Evolutionary conservation across 2,113 vertebrate species (phyloP).

Genomic region (Arothron firmamentum): DNA sequence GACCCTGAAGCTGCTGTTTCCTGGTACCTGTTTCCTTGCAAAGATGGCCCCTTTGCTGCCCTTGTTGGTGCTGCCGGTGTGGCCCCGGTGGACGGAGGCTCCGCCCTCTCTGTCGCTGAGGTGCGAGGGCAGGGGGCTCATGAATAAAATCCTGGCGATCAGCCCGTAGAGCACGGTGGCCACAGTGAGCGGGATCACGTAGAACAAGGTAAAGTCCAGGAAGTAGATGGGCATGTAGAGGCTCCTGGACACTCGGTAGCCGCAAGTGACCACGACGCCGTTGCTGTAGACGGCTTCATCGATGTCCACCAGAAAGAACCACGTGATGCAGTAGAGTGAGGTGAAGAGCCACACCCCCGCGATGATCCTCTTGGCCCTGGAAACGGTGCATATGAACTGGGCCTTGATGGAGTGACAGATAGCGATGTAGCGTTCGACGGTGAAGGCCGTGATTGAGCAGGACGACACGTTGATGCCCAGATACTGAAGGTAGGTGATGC

Average conservation of each 20-base stretch:
- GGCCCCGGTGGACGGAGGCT: slow-evolving; percentile 68
- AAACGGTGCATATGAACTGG: slow-evolving; percentile 80
- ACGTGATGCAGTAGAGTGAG: slow-evolving; percentile 81
- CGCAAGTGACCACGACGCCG: slow-evolving; percentile 77
- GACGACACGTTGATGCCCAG: slow-evolving; percentile 84
- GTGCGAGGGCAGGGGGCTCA: slow-evolving; percentile 68
- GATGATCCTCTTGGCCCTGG: slow-evolving; percentile 82
- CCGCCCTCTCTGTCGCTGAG: slow-evolving; percentile 55
- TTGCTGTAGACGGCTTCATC: slow-evolving; percentile 74
- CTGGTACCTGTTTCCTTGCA: slow-evolving; percentile 80
- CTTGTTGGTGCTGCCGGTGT: slow-evolving; percentile 53
- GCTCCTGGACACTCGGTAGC: slow-evolving; percentile 79
- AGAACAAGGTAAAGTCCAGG: slow-evolving; percentile 83
- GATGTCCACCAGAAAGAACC: slow-evolving; percentile 86
- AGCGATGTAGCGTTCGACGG: slow-evolving; percentile 82
- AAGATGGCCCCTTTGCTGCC: slow-evolving; percentile 64
- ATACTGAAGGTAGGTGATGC: slow-evolving; percentile 85
- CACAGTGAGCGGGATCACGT: slow-evolving; percentile 73
- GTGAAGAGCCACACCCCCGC: slow-evolving; percentile 81
- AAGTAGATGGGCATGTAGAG: slow-evolving; percentile 87
- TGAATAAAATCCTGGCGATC: slow-evolving; percentile 79
- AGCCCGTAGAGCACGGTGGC: slow-evolving; percentile 79
- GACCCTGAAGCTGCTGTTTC: background rate
- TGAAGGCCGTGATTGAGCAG: slow-evolving; percentile 83
- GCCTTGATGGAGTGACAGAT: slow-evolving; percentile 84